These are phyloP conservation scores for Sebastolobus altivelis DNA, from an alignment of 2,797 vertebrate species.

Conservation along the genomic window DNA sequence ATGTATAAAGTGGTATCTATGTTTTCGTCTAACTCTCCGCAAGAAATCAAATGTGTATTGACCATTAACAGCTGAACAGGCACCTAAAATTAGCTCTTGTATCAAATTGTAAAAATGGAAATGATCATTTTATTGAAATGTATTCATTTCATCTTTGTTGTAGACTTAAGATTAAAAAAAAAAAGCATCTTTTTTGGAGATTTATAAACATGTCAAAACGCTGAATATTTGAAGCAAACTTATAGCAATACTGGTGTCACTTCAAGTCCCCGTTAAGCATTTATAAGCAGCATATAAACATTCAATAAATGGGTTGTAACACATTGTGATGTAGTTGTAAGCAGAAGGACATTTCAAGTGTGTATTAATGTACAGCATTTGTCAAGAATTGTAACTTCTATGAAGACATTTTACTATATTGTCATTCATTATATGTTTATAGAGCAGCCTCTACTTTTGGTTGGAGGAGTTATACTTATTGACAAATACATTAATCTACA, in stretches of 20 bases:
- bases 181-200: neutral
- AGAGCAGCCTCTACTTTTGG: neutral
- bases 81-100: neutral
- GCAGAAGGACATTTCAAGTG: neutral
- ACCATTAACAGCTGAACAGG: neutral
- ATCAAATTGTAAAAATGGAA: neutral
- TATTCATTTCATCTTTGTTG: neutral
- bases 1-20: no score
- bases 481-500: neutral
- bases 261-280: neutral
- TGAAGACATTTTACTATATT: neutral
- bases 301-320: neutral
- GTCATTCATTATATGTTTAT: neutral
- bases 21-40: no score
- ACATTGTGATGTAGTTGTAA: neutral
- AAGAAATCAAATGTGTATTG: neutral
- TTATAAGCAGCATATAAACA: neutral
- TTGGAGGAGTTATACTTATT: neutral
- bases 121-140: neutral
- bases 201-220: neutral
- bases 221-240: neutral
- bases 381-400: neutral
- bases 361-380: neutral
- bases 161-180: neutral
- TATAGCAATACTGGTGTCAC: neutral